Evolutionary conservation across 2,113 vertebrate species (phyloP).

Genomic region (Dermatemys mawii): DNA sequence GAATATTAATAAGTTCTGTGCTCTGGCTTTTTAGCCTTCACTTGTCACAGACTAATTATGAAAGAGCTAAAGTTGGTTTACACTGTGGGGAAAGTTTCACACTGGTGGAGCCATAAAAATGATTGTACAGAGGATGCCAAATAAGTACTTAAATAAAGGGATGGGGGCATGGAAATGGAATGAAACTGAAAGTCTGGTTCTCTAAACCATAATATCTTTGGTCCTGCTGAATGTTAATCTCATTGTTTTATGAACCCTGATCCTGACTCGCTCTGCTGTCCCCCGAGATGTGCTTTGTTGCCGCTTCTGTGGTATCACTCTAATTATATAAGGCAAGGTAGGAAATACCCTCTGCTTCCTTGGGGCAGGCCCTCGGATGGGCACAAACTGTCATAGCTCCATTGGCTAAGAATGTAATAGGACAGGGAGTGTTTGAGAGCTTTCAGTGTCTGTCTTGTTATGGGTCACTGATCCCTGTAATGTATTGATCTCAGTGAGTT

Average conservation of each 20-base stretch:
- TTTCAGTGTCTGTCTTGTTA: not conserved
- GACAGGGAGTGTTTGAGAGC: accelerated
- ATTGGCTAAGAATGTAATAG: not conserved
- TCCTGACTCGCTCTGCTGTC: not conserved
- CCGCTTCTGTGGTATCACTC: accelerated
- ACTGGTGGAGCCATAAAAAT: accelerated
- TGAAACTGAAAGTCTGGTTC: not conserved
- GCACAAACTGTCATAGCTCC: accelerated
- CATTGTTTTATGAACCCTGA: not conserved
- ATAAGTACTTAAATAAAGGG: not conserved
- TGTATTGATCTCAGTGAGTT: not conserved
- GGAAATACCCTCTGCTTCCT: not conserved
- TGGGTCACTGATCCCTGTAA: not conserved
- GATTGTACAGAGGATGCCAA: not conserved
- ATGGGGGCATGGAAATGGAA: too few relatives aligned
- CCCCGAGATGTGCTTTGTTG: accelerated
- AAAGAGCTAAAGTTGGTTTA: accelerated
- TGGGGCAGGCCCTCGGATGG: accelerated
- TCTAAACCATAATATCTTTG: not conserved
- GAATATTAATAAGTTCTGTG: not conserved
- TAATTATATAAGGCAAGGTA: accelerated
- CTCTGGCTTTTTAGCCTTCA: not conserved
- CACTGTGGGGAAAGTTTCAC: accelerated
- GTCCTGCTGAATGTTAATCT: not conserved
- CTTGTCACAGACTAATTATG: accelerated